phyloP scores from a whole-genome alignment of 2,888 invertebrate species.

The Clanis bilineata region DNA sequence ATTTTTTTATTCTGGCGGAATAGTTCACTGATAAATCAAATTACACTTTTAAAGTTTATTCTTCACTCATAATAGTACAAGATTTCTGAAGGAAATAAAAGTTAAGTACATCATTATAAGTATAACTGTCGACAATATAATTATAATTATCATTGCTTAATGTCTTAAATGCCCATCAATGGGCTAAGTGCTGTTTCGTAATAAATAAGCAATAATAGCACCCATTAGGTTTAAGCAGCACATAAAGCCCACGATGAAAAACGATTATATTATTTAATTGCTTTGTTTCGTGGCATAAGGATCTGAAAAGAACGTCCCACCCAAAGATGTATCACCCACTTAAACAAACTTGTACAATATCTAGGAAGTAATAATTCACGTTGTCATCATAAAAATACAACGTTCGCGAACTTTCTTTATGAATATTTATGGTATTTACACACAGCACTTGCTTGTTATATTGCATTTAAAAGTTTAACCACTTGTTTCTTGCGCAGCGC shows the following conservation, averaged over 20 bases:
- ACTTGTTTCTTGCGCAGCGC: background rate
- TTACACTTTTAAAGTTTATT: no score
- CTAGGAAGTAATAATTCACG: slow-evolving; percentile 39
- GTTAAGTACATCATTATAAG: no score
- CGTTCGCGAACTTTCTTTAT: slow-evolving; percentile 38
- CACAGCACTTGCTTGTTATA: slow-evolving; percentile 8
- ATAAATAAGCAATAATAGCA: background rate
- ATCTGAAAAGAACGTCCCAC: slow-evolving; percentile 10
- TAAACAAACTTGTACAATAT: slow-evolving; percentile 21
- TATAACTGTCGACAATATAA: no score
- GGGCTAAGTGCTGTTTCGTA: no score
- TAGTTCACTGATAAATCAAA: no score
- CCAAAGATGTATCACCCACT: slow-evolving; percentile 5
- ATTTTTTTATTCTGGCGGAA: no score
- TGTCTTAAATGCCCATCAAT: no score
- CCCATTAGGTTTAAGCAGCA: no score
- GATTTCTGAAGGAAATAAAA: no score
- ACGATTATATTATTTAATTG: background rate
- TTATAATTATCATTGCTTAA: no score
- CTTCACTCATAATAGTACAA: no score
- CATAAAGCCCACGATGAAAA: background rate
- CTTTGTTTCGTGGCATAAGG: background rate
- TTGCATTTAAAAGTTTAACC: slow-evolving; percentile 18
- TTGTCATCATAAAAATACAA: slow-evolving; percentile 39
- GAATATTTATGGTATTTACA: slow-evolving; percentile 41